phyloP scores from a whole-genome alignment of 1,140 invertebrate species.

The Gryllus bimaculatus region DNA sequence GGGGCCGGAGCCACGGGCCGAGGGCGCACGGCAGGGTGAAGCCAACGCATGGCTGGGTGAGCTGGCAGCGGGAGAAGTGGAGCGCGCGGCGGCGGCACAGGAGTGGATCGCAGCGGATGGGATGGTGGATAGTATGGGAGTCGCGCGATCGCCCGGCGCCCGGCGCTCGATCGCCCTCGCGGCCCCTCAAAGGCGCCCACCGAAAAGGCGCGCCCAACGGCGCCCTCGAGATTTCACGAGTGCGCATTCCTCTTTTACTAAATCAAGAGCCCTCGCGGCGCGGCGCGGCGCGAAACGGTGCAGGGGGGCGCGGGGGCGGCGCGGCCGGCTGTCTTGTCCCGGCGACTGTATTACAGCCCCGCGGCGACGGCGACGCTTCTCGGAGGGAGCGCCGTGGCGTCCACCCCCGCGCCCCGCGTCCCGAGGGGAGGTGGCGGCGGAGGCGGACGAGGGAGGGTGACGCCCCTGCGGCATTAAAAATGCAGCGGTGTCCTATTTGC shows the following conservation, averaged over 20 bases:
- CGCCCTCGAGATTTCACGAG: not conserved
- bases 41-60: no score
- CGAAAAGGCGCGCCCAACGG: not conserved
- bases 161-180: not conserved
- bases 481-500: not conserved
- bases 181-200: not conserved
- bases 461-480: not conserved
- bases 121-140: no score
- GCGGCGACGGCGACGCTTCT: not conserved
- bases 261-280: not conserved
- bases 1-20: no score
- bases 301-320: no score
- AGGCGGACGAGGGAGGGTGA: not conserved
- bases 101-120: no score
- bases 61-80: no score
- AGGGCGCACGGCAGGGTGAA: no score
- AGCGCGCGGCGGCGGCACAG: no score
- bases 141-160: not conserved
- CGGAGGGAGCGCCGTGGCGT: not conserved
- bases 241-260: not conserved
- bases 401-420: no score
- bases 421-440: no score
- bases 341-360: no score
- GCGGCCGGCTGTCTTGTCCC: no score
- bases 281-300: not conserved